Evolutionary conservation across 2,888 invertebrate genomes (phyloP), one percentile per base, ranked within the genome.

Genomic region (Lepidochrysops patricia): DNA sequence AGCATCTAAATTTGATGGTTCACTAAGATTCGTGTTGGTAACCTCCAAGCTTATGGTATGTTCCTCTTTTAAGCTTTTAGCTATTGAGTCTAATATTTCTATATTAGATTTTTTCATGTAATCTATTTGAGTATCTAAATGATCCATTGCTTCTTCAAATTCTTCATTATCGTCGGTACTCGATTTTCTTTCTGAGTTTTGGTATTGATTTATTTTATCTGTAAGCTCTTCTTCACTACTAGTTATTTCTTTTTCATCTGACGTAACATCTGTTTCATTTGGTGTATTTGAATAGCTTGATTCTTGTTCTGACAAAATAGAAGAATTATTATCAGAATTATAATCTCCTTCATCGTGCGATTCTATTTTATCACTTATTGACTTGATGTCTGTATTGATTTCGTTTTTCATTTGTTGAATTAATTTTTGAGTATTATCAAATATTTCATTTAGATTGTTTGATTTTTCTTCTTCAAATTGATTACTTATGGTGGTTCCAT

Each of bases 371-470:
- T 78, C 83, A 64, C 81, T 81, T 29, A 84, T 74, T n/a, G 86
- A 88, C 70, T 90, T 91, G 68, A 92, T 91, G 70, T 91, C 91
- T 26, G 86, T 89, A 73, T 90, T 91, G 35, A 92, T 91, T 84
- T 92, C 92, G 68, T 91, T 91, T 72, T 90, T 91, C 92, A 92
- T 92, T 78, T 92, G 92, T 66, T 92, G 91, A 63, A 92, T 92
- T 48, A 92, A 71, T 61, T 85, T 87, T 73, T 92, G 92, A 0
- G 92, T 92, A 61, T 91, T 90, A 69, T 90, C 90, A 6, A 92
- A 91, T 57, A 92, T 85, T 64, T 92, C 91, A 65, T 77, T 83
- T 26, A 89, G 72, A 65, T 89, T 88, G 61, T 71, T 48, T 6
- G 26, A 12, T 34, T 52, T 25, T 12, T 52, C 13, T 35, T 35